Evolutionary conservation across 2,888 invertebrate genomes (phyloP).

Genomic region (Lysandra coridon): DNA sequence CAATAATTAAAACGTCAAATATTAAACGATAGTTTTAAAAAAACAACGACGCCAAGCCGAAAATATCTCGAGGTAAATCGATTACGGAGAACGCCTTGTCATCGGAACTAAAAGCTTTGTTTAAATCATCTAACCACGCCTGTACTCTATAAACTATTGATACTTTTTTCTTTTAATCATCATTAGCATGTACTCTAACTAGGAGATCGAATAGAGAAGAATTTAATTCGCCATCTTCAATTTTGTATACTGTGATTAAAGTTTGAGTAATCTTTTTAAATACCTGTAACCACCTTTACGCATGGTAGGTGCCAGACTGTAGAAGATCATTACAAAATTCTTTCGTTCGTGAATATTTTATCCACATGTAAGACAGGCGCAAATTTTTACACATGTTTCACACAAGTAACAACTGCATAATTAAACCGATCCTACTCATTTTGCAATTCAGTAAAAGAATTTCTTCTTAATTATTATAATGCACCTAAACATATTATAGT

Average conservation of each 20-base stretch:
- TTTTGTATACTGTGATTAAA: not conserved
- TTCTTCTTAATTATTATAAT: no score
- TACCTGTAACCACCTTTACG: not conserved
- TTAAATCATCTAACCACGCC: constrained; percentile 68
- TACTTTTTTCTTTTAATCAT: constrained; percentile 2
- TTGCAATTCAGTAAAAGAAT: not conserved
- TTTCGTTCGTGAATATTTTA: constrained; percentile 18
- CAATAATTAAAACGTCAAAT: constrained; percentile 38
- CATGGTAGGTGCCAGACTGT: constrained; percentile 19
- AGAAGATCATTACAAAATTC: constrained; percentile 25
- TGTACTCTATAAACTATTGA: constrained; percentile 30
- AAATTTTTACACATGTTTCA: not conserved
- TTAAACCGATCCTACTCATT: not conserved
- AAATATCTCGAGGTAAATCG: constrained; percentile 42
- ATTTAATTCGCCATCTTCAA: not conserved
- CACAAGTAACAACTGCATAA: not conserved
- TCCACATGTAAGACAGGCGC: constrained; percentile 16
- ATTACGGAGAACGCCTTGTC: constrained; percentile 53
- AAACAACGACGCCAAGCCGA: constrained; percentile 50
- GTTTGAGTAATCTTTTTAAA: not conserved
- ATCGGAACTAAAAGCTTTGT: constrained; percentile 71
- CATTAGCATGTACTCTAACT: not conserved
- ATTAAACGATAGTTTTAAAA: constrained; percentile 59
- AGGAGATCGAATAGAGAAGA: not conserved
- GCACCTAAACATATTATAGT: no score